Evolutionary conservation across 2,113 vertebrate species (phyloP), one percentile per base, ranked within the genome.

Genomic region (Pelecanoides urinatrix): DNA sequence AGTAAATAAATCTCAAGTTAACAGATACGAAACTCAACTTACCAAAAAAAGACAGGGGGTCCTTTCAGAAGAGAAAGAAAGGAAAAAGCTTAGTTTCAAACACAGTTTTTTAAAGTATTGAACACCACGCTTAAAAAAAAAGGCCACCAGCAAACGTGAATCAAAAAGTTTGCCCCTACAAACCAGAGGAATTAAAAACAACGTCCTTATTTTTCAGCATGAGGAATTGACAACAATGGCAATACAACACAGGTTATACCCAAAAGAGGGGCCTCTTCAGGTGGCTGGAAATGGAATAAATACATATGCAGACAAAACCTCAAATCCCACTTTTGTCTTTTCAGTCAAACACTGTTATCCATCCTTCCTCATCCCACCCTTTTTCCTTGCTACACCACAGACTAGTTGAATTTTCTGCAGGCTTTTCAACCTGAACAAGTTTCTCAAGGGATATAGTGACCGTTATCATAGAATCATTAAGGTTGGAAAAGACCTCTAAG

Each of bases 151-250:
- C 11, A 79, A 25, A 49, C 10, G 38, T 13, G 23, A 50, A 65
- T 11, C 29, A 27, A 53, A 59, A 55, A 62, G 19, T 44, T 67
- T 44, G 11, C 16, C 49, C 19, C 25, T 20, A 22, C 32, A 71
- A 30, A 61, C 8, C 0, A 1, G 30, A 7, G 56, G 26, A 40
- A 59, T 65, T 44, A 36, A 58, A 80, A 85, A 65, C 49, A 40
- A 52, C 1, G 2, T 22, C 49, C 36, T 68, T 56, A 32, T 50
- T 21, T 68, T 58, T 17, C 74, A 79, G 62, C 30, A 42, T 7
- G 5, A 3, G 50, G 49, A 63, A 52, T 5, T 42, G 45, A 53
- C 30, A 30, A 29, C 0, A 0, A 38, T 3, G 5, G 55, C 34
- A 85, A 52, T 8, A 56, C 12, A 73, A 21, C 18, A 18, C 9